These are phyloP conservation scores for Zhuqinia jingwanae DNA, from an alignment of 2,888 invertebrate genomes.

Conservation along the genomic window DNA sequence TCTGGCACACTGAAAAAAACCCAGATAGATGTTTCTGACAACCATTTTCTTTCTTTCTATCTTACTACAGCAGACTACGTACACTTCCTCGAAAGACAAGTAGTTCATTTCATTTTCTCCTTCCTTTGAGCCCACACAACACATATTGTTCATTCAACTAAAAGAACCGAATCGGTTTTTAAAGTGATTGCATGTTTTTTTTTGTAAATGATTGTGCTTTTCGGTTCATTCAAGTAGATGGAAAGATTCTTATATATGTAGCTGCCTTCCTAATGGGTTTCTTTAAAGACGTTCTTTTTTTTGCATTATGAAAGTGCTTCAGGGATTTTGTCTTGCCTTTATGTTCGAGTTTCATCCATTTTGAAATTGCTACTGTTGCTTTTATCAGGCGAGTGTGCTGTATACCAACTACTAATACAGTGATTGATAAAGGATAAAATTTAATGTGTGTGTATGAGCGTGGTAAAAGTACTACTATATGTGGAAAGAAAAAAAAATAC, in stretches of 20 bases:
- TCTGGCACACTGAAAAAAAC: conserved; percentile 13
- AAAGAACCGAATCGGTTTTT: conserved; percentile 43
- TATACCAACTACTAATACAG: conserved; percentile 29
- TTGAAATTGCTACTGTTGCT: conserved; percentile 45
- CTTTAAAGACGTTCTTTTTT: conserved; percentile 3
- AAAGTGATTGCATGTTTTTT: conserved; percentile 42
- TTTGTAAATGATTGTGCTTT: conserved; percentile 37
- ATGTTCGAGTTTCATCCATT: conserved; percentile 17
- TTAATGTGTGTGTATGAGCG: not conserved
- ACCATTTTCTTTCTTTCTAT: conserved; percentile 30
- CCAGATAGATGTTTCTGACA: conserved; percentile 48
- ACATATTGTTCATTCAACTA: conserved; percentile 7
- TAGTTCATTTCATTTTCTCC: conserved; percentile 28
- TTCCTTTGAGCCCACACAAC: not conserved
- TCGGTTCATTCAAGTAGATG: conserved; percentile 15
- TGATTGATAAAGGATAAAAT: not conserved
- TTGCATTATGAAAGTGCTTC: conserved; percentile 28
- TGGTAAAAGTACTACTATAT: not conserved
- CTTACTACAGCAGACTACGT: not conserved
- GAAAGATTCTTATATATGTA: not conserved
- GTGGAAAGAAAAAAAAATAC: not conserved
- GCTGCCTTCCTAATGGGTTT: not conserved
- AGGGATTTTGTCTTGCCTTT: conserved; percentile 39
- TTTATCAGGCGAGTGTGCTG: not conserved
- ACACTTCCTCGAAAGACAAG: conserved; percentile 1